Evolutionary conservation across 2,888 invertebrate species (phyloP), one percentile per base, ranked within the genome.

Genomic region (Lycophotia porphyrea): DNA sequence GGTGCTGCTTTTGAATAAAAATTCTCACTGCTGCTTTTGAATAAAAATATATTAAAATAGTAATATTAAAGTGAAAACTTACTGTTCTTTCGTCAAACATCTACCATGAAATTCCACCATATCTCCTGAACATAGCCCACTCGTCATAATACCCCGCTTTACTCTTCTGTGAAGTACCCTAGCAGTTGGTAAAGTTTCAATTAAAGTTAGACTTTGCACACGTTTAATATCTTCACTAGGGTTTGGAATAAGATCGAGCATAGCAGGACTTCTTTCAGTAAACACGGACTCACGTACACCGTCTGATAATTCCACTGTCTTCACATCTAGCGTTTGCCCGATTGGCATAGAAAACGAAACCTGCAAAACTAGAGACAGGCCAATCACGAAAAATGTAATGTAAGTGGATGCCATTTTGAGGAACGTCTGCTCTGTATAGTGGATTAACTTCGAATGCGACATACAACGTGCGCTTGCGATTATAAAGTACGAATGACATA

Each of bases 41-140:
- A n/a, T n/a, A n/a, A n/a, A n/a, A n/a, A 15, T 42, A 42, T 15
- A 15, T 52, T 52, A 5, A 55, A 15, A 55, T 31, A 31, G 31
- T 18, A 58, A 58, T 13, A 52, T 18, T 27, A 58, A 58, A 58
- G 18, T 60, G 4, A n/a, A 24, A 42, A 73, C 74, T 74, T 42
- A 74, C 74, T 4, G 0, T n/a, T 34, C 1, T 42, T 21, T 47
- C 4, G 61, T 42, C 18, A 2, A 18, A 42, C 74, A 74, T 42
- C 21, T 31, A 9, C 0, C 1, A 13, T 0, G 3, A 5, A 1
- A 0, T 13, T 13, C 3, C 9, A 18, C 3, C 34, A 2, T n/a
- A 42, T 34, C 61, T 0, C 0, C 5, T 61, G 74, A 0, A 49
- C 74, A 74, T n/a, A 44, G 27, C 5, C n/a, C 5, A 0, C 0